A percentile compares a stretch with the other conserved stretches of the same genome.
Evolutionary conservation across 2,113 vertebrate genomes (phyloP).

Genomic region (Protomyctophum bolini): DNA sequence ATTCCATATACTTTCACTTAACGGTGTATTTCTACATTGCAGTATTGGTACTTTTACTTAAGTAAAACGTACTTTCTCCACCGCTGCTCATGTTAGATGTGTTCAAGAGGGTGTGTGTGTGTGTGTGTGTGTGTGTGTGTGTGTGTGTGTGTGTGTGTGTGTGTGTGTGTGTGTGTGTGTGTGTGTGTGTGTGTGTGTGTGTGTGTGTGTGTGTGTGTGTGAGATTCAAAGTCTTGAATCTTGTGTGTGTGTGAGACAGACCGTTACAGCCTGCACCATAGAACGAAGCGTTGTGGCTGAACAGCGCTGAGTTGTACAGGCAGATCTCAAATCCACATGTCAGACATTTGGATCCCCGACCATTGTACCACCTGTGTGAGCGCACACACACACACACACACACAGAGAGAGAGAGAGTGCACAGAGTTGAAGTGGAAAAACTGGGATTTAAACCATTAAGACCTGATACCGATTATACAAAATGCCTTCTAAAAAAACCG

Average conservation of each 20-base stretch:
- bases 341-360: conserved; percentile 73
- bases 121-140: background rate
- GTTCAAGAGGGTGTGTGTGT: too few relatives aligned
- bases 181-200: background rate
- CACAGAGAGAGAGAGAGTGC: too few relatives aligned
- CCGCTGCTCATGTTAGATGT: too few relatives aligned
- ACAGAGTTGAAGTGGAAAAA: background rate
- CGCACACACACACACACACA: conserved; percentile 5
- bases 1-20: too few relatives aligned
- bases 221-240: too few relatives aligned
- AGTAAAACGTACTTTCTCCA: too few relatives aligned
- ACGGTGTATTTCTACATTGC: too few relatives aligned
- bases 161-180: background rate
- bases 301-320: conserved; percentile 87
- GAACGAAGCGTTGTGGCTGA: conserved; percentile 85
- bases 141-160: background rate
- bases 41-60: too few relatives aligned
- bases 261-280: conserved; percentile 87
- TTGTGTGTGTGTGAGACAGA: conserved; percentile 60
- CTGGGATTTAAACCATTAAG: background rate
- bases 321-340: conserved; percentile 86
- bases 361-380: conserved; percentile 48
- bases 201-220: background rate
- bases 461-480: background rate
- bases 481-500: too few relatives aligned